A percentile compares a stretch with the other conserved stretches of the same genome.
Conservation (phyloP, 2,113 vertebrate genomes). For the Oceanodroma tethys region DNA sequence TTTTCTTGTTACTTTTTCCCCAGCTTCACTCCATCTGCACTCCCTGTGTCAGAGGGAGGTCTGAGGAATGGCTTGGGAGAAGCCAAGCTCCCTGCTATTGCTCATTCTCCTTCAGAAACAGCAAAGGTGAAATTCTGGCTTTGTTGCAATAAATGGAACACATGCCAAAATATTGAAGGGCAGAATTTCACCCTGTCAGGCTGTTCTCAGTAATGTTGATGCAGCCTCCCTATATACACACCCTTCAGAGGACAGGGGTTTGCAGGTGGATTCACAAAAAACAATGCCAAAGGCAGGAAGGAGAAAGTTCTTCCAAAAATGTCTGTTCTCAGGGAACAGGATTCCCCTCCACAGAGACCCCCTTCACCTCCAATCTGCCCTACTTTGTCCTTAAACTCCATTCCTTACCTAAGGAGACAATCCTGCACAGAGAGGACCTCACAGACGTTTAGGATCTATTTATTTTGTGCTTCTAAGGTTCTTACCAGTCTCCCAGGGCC, state of each 20-base stretch:
- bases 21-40: neutral
- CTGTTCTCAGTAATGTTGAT: neutral
- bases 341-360: neutral
- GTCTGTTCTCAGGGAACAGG: rapidly evolving
- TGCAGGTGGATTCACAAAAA: neutral
- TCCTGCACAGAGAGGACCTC: neutral
- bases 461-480: neutral
- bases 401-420: neutral
- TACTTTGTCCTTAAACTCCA: neutral
- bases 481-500: neutral
- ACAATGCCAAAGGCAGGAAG: neutral
- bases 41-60: neutral
- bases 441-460: neutral
- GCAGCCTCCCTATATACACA: neutral
- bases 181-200: neutral
- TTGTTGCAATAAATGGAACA: neutral
- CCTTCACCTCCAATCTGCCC: neutral
- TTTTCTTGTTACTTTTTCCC: neutral
- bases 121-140: neutral
- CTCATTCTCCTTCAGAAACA: neutral
- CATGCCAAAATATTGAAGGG: neutral
- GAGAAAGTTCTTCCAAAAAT: neutral
- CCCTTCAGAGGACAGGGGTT: neutral
- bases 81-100: neutral
- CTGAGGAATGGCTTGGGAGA: neutral